Base-by-base conservation (phyloP, 2,797 vertebrate species). In the Phoxinus dragarum region DNA sequence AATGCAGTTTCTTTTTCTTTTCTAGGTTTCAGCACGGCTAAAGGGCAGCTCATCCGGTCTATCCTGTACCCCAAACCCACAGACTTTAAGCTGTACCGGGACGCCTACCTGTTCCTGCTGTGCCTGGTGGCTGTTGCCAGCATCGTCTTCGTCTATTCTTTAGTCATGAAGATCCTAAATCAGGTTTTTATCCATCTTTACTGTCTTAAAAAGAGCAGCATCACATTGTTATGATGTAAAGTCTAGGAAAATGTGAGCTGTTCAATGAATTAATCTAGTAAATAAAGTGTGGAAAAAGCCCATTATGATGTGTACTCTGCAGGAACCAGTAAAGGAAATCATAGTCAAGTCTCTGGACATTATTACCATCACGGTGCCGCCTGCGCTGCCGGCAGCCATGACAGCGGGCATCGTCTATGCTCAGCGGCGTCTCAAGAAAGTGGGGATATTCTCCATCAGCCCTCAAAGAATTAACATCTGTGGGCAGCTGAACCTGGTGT, bases 391-490 rank as follows among this genome's bases (percentile, higher is more conserved):
- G 40, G 98, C 98, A 44, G 98, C 98, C 75, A 95, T 99, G 97
- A 99, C 98, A 16, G 98, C 97, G 38, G 98, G 98, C 42, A 98
- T 99, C 10, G 97, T 99, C 73, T 99, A 99, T 44, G 98, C 98
- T 67, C 98, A 99, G 90, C 96, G 97, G 86, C 96, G 98, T 80
- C 86, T 99, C 90, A 99, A 95, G 90, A 93, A 91, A 71, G 93
- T 96, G 1, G 97, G 97, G 59, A 99, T 99, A 93, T 99, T 98
- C 94, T 99, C 98, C 89, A 98, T 99, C 93, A 99, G 98, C 87
- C 98, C 98, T 6, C 98, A 99, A 86, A 96, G 98, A 92, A 99
- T 99, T 91, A 99, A 99, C 92, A 98, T 99, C 88, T 99, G 98
- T 88, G 98, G 98, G 54, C 98, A 99, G 90, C 95, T 99, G 88